These are phyloP conservation scores for Cryptus viduatorius DNA, from an alignment of 2,888 invertebrate genomes.

Conservation along the genomic window DNA sequence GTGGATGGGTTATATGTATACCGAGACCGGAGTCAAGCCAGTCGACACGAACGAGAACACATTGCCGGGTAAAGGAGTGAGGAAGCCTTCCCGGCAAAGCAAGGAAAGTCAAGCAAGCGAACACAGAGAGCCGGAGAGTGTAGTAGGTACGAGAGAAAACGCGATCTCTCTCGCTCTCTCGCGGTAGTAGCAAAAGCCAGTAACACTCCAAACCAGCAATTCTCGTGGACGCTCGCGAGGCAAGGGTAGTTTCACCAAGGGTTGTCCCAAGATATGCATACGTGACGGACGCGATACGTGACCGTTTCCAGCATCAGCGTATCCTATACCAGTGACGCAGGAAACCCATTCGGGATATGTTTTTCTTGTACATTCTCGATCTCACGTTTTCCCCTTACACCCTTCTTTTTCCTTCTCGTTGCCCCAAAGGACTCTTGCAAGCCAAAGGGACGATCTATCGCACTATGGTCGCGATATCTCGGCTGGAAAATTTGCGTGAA, in stretches of 20 bases:
- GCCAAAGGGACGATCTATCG: conserved; percentile 20
- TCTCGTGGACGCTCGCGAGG: conserved; percentile 27
- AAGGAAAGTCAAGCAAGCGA: conserved; percentile 26
- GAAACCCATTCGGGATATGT: conserved; percentile 39
- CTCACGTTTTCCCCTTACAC: conserved; percentile 34
- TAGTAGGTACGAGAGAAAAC: conserved; percentile 64
- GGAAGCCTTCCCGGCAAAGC: conserved; percentile 43
- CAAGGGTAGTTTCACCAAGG: conserved; percentile 70
- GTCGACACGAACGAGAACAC: conserved; percentile 56
- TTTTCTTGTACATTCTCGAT: conserved; percentile 53
- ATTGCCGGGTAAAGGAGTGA: conserved; percentile 61
- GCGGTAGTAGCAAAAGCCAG: conserved; percentile 23
- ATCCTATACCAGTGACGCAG: conserved; percentile 37
- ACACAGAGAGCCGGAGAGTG: conserved; percentile 50
- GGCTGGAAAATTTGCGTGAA: conserved; percentile 59
- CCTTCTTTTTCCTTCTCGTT: conserved; percentile 14
- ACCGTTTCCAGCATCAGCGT: conserved; percentile 71
- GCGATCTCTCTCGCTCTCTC: conserved; percentile 14
- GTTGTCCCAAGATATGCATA: conserved; percentile 85
- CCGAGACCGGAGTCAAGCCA: conserved; percentile 58
- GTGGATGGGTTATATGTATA: conserved; percentile 4
- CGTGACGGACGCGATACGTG: conserved; percentile 83
- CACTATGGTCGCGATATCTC: conserved; percentile 46
- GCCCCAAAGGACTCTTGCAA: conserved; percentile 19
- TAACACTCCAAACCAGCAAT: conserved; percentile 21